Base-by-base conservation (phyloP, 2,888 invertebrate genomes). In the Chalcis sispes region DNA sequence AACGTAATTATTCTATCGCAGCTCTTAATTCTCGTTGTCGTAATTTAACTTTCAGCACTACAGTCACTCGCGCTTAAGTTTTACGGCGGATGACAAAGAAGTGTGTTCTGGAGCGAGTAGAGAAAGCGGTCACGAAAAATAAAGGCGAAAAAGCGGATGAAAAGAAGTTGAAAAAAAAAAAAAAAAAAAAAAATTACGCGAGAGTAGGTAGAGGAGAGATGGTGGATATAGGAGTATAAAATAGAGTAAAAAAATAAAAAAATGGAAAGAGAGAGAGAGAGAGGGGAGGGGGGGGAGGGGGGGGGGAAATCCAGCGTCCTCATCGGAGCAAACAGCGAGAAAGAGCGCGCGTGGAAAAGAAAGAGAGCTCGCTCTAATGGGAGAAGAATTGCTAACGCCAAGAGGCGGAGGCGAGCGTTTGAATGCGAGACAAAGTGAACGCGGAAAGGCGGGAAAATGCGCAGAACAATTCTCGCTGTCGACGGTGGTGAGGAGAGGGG, bases 311-410 rank as follows among this genome's bases (percentile, higher is more conserved):
- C n/a, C n/a, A n/a, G n/a, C n/a, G n/a, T n/a, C n/a, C n/a, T n/a
- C n/a, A n/a, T n/a, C n/a, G n/a, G n/a, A n/a, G n/a, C n/a, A n/a
- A n/a, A n/a, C n/a, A n/a, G 13, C 4, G 52, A 62, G 29, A 40
- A 42, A 58, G n/a, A n/a, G 27, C 32, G 25, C n/a, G n/a, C 2
- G 5, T 10, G 13, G 58, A n/a, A 23, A 18, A 40, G 48, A 42
- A 25, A 25, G 59, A 65, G 59, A 29, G 52, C 18, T n/a, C 20
- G 54, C 54, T 64, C 56, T 64, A 73, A 73, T 67, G 73, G 61
- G 66, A 66, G 59, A 67, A 73, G 73, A 73, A 73, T 73, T 58
- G 58, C 56, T 27, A 72, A 15, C 8, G 66, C 42, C 54, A n/a
- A n/a, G n/a, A n/a, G n/a, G n/a, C n/a, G 64, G 2, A 13, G 23